Conservation (phyloP, 1,140 invertebrate species). For the Pogonognathellus flavescens region DNA sequence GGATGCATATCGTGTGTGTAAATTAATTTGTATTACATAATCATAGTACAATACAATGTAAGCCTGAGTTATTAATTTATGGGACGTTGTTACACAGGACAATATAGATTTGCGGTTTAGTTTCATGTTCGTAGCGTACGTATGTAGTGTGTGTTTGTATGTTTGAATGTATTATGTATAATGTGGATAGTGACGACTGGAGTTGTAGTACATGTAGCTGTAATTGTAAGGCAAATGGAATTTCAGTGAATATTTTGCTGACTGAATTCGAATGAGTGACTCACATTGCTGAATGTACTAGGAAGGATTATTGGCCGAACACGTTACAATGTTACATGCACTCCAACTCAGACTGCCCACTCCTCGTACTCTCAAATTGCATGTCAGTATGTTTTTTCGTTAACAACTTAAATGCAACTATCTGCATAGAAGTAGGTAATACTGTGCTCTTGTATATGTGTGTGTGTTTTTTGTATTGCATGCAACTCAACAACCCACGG, state of each 20-base stretch:
- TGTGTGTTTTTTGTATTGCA: no score
- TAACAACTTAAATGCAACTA: no score
- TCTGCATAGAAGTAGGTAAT: no score
- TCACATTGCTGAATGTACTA: background rate
- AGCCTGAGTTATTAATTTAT: background rate
- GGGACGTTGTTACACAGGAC: background rate
- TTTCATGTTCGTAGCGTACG: background rate
- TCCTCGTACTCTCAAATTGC: no score
- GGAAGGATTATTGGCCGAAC: no score
- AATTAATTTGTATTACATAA: conserved; percentile 20
- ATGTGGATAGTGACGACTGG: background rate
- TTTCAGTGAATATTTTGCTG: conserved; percentile 7
- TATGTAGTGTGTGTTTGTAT: background rate
- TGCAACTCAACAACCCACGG: no score
- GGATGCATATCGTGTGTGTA: background rate
- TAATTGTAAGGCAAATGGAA: conserved; percentile 23
- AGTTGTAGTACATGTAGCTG: background rate
- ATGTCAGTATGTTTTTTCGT: no score
- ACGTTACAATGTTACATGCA: no score
- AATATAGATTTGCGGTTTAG: conserved; percentile 7
- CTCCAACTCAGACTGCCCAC: no score
- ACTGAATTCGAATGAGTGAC: conserved; percentile 2
- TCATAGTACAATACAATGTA: background rate
- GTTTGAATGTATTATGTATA: background rate
- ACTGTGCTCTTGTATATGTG: no score